phyloP scores from a whole-genome alignment of 2,797 vertebrate species.

The Poecilia picta region DNA sequence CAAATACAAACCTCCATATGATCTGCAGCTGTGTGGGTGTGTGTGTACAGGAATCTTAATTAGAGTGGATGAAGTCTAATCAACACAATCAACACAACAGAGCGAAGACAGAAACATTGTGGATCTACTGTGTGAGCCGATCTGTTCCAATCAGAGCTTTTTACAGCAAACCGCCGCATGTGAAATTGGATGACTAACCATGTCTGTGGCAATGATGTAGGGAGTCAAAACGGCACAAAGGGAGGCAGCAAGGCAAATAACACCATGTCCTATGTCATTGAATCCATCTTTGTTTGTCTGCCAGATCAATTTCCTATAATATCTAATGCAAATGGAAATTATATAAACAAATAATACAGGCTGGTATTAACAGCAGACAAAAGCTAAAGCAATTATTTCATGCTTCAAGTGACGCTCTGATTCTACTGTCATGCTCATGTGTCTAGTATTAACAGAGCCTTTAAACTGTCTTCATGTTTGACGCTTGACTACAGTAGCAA shows the following conservation, averaged over 20 bases:
- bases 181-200: slow-evolving; percentile 22
- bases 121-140: slow-evolving; percentile 46
- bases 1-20: background rate
- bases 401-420: background rate
- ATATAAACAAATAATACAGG: background rate
- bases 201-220: slow-evolving; percentile 6
- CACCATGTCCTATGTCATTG: background rate
- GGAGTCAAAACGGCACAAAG: slow-evolving; percentile 19
- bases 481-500: background rate
- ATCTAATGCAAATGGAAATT: background rate
- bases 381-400: background rate
- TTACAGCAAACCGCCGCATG: background rate
- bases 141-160: slow-evolving; percentile 43
- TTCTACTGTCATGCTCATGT: background rate
- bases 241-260: slow-evolving; percentile 8
- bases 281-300: background rate
- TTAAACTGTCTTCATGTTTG: background rate
- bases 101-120: slow-evolving; percentile 26
- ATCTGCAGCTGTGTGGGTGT: slow-evolving; percentile 1
- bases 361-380: background rate
- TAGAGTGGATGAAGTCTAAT: slow-evolving; percentile 45
- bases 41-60: slow-evolving; percentile 20
- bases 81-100: slow-evolving; percentile 23
- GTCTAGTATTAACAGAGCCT: background rate
- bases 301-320: background rate